A percentile compares a stretch with the other conserved stretches of the same genome.
These are phyloP conservation scores for Rhineura floridana DNA, from an alignment of 2,113 vertebrate genomes.

Conservation along the genomic window DNA sequence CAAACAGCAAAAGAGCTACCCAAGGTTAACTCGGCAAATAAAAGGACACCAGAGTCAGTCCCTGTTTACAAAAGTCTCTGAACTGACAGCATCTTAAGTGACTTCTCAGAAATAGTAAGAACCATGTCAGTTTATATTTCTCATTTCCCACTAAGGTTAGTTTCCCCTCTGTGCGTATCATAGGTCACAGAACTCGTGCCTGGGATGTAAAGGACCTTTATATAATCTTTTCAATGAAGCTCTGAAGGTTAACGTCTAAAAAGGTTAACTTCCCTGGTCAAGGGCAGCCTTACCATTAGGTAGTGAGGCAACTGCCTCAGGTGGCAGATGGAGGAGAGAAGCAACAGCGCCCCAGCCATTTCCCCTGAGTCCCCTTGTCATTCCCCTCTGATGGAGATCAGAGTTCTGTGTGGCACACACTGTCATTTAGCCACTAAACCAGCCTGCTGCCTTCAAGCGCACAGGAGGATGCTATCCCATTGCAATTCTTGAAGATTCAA, in stretches of 20 bases:
- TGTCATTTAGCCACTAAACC: too few relatives aligned
- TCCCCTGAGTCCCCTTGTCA: too few relatives aligned
- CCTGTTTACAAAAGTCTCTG: conserved; percentile 37
- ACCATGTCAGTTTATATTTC: conserved; percentile 45
- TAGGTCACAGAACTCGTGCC: neutral
- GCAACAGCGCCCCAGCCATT: too few relatives aligned
- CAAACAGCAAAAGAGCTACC: conserved; percentile 64
- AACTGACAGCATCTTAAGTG: conserved; percentile 47
- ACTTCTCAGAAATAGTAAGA: conserved; percentile 44
- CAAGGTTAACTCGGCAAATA: too few relatives aligned
- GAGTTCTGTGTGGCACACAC: too few relatives aligned
- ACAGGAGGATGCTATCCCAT: too few relatives aligned
- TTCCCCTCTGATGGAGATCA: too few relatives aligned
- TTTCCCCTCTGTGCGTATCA: conserved; percentile 31
- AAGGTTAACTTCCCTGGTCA: neutral
- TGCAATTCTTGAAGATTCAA: too few relatives aligned
- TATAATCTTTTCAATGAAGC: neutral
- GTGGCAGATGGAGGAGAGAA: too few relatives aligned
- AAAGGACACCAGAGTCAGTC: conserved; percentile 30
- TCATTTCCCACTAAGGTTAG: conserved; percentile 41
- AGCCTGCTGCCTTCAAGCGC: too few relatives aligned
- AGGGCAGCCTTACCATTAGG: too few relatives aligned
- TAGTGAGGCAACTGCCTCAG: too few relatives aligned
- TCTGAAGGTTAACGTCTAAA: neutral
- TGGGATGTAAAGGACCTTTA: neutral